Percentiles rank a stretch among this genome's conserved stretches.
Evolutionary conservation across 2,113 vertebrate species (phyloP).

Genomic region (Rhizomys pruinosus): DNA sequence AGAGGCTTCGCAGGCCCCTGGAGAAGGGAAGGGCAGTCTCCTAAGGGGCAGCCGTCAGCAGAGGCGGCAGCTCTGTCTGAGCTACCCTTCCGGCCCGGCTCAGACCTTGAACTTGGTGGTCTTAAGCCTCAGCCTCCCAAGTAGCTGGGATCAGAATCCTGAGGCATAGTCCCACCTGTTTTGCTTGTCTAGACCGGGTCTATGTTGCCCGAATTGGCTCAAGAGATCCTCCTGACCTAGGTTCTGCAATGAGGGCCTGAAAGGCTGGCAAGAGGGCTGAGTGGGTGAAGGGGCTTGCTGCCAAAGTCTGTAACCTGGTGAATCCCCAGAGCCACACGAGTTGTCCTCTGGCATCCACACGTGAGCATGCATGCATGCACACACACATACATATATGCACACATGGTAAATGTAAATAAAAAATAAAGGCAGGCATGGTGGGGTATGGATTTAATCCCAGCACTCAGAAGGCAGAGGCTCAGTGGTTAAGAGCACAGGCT

Average conservation of each 20-base stretch:
- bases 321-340: background rate
- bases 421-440: too few relatives aligned
- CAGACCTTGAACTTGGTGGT: background rate
- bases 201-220: background rate
- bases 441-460: too few relatives aligned
- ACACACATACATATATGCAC: background rate
- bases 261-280: too few relatives aligned
- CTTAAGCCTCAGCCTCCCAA: background rate
- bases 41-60: background rate
- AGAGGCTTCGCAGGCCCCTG: slow-evolving; percentile 95
- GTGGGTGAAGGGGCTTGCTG: background rate
- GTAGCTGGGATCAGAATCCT: background rate
- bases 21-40: background rate
- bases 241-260: background rate
- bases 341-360: background rate
- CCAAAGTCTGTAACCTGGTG: background rate
- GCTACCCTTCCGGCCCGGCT: too few relatives aligned
- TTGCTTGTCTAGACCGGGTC: too few relatives aligned
- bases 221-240: too few relatives aligned
- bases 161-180: background rate
- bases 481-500: too few relatives aligned
- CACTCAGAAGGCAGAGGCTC: too few relatives aligned
- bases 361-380: too few relatives aligned
- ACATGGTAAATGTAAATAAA: background rate
- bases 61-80: background rate